Evolutionary conservation across 2,113 vertebrate genomes (phyloP), one percentile per base, ranked within the genome.

Genomic region (Dissostichus mawsoni): DNA sequence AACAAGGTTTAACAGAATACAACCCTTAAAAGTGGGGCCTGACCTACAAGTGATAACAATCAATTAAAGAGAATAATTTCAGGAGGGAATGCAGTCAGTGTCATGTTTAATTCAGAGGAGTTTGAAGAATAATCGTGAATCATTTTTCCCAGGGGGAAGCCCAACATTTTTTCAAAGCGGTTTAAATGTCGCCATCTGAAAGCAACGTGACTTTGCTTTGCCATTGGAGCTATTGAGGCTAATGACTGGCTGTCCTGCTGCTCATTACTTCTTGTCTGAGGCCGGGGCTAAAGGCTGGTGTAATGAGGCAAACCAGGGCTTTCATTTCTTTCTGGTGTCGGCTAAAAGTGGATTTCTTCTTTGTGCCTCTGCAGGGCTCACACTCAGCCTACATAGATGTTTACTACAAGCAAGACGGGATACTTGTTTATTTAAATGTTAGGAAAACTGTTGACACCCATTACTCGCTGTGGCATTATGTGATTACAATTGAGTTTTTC

Each of bases 201-300:
- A 79, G 68, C 72, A 55, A 74, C 69, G n/a, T 70, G 55, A 82
- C 83, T 84, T 87, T 84, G 66, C 66, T 87, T 84, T 84, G 78
- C 85, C 74, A 77, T 70, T 81, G 80, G 59, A 87, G 76, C 62
- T 78, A 75, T 88, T 82, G 74, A 58, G 76, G 73, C 70, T 86
- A 89, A 91, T 87, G 85, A 82, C 68, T 67, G 63, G 70, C 65
- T 70, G 68, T 83, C 67, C 74, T 74, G 78, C 82, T 74, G 75
- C 85, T 86, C 82, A 76, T 89, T 87, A 80, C 89, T 84, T 83
- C 73, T 66, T 75, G 78, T 91, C 51, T 69, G 81, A 57, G 65
- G 71, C 52, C 23, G 12, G 48, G 36, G 65, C 75, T 86, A 74
- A 83, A 82, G 78, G 74, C 74, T 20, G 71, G 65, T 63, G 72